Conservation (phyloP, 2,113 vertebrate species). For the zebrafish (Danio rerio) region GRCz12tu NC_133180.1:2176501-2177000, state of each 20-base stretch:
- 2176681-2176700: slow-evolving; percentile 37
- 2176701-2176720: slow-evolving; percentile 5
- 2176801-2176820: neutral
- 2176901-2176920: slow-evolving; percentile 17
- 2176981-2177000: neutral
- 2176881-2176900: slow-evolving; percentile 30
- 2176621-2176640: slow-evolving; percentile 47
- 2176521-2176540: slow-evolving; percentile 94
- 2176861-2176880: slow-evolving; percentile 37
- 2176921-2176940: neutral
- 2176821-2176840: neutral
- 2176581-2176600: neutral
- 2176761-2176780: neutral
- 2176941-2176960: slow-evolving; percentile 7
- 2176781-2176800: neutral
- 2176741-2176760: slow-evolving; percentile 10
- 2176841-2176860: slow-evolving; percentile 27
- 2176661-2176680: slow-evolving; percentile 61
- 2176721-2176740: slow-evolving; percentile 6
- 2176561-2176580: neutral
- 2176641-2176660: slow-evolving; percentile 61
- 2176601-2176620: slow-evolving; percentile 57
- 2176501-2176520: slow-evolving; percentile 90
- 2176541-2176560: slow-evolving; percentile 58
- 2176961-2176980: neutral